Percentiles rank a stretch among this genome's conserved stretches.
phyloP scores from a whole-genome alignment of 2,888 invertebrate species.

The Pristionchus entomophagus region DNA sequence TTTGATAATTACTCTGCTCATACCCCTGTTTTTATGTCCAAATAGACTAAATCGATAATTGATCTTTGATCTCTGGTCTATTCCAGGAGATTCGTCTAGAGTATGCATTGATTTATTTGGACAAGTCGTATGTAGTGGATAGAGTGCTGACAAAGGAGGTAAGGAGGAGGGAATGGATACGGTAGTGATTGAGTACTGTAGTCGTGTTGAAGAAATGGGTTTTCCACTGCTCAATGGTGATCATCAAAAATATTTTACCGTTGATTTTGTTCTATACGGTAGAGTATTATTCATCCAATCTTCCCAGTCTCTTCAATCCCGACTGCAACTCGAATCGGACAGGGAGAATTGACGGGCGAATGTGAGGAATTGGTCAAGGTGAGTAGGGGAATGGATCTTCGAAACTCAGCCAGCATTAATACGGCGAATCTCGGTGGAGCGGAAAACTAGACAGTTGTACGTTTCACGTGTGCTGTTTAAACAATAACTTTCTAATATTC shows the following conservation, averaged over 20 bases:
- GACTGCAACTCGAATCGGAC: constrained; percentile 31
- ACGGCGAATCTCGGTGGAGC: no score
- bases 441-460: no score
- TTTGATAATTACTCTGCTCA: no score
- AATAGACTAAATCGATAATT: background rate
- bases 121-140: background rate
- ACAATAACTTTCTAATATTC: background rate
- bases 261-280: no score
- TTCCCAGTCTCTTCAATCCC: background rate
- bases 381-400: no score
- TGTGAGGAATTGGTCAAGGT: constrained; percentile 37
- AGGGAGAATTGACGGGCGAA: constrained; percentile 19
- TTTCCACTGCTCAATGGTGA: no score
- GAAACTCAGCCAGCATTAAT: no score
- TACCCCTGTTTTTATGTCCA: no score
- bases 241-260: no score
- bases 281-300: background rate
- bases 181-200: no score
- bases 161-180: background rate
- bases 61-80: no score
- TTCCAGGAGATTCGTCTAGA: background rate
- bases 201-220: no score
- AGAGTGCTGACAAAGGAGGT: background rate
- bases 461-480: background rate
- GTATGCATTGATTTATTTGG: background rate